Conservation (phyloP, 1,140 invertebrate genomes). For the Antheraea mylitta region DNA sequence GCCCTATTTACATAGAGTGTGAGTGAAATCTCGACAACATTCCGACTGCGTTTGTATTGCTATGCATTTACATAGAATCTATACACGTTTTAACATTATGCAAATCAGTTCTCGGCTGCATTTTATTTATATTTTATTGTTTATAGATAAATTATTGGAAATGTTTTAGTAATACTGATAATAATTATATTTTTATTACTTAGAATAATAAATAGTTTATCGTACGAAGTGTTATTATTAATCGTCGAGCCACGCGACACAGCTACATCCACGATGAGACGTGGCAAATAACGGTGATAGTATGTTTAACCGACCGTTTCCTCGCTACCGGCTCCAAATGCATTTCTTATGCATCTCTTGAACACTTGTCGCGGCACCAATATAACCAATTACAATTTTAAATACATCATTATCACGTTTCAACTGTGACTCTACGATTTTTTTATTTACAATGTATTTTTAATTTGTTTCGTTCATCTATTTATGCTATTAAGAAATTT, state of each 20-base stretch:
- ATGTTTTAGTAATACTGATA: background rate
- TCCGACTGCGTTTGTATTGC: background rate
- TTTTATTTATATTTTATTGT: background rate
- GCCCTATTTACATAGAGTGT: constrained; percentile 1
- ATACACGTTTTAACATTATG: constrained; percentile 1
- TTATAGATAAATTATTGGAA: background rate
- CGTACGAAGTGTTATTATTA: background rate
- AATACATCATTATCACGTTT: no score
- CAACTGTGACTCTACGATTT: no score
- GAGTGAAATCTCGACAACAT: background rate
- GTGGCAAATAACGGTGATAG: constrained; percentile 58
- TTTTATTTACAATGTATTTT: no score
- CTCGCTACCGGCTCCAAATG: constrained; percentile 32
- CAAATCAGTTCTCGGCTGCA: background rate
- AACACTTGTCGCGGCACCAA: no score
- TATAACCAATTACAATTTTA: no score
- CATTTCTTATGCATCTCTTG: constrained; percentile 24
- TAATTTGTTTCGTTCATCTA: no score
- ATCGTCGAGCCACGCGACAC: background rate
- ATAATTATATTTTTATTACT: background rate
- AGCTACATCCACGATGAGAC: constrained; percentile 12
- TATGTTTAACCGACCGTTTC: constrained; percentile 50
- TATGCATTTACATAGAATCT: background rate
- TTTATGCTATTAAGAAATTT: no score
- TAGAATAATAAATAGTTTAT: background rate